phyloP scores from a whole-genome alignment of 53 echinoderm and acorn worm genomes.

The Zoroaster sp. region DNA sequence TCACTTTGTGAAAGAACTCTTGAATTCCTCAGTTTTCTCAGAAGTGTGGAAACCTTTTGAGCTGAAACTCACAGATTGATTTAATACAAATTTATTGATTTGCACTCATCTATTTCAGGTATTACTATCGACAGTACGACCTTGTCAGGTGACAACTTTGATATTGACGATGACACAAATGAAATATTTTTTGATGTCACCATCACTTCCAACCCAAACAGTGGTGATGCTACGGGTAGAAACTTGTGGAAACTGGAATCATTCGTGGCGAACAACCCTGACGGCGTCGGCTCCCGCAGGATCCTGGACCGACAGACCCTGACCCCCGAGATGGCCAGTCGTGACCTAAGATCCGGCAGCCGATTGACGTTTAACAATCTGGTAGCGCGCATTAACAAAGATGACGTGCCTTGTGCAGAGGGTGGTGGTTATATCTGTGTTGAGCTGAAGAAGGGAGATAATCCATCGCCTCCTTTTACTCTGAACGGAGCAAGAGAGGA shows the following conservation, averaged over 20 bases:
- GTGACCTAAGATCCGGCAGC: constrained; percentile 61
- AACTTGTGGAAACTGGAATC: constrained; percentile 83
- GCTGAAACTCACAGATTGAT: background rate
- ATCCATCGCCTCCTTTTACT: constrained; percentile 61
- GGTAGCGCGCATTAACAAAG: constrained; percentile 63
- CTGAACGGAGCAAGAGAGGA: constrained; percentile 46
- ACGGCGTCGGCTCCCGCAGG: constrained; percentile 66
- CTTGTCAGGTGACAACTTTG: background rate
- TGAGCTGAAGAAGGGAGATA: constrained; percentile 57
- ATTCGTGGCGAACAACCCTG: constrained; percentile 54
- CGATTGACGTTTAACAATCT: constrained; percentile 75
- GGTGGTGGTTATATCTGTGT: constrained; percentile 70
- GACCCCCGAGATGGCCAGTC: constrained; percentile 65
- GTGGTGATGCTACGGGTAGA: constrained; percentile 66
- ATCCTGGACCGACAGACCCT: constrained; percentile 72
- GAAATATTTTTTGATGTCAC: constrained; percentile 65
- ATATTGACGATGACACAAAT: constrained; percentile 20
- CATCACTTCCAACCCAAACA: constrained; percentile 67
- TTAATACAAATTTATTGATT: background rate
- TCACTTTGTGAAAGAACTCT: no score
- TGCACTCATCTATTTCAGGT: background rate
- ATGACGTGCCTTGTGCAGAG: constrained; percentile 66
- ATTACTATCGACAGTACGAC: constrained; percentile 25
- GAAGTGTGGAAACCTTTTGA: background rate
- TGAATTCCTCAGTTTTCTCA: no score